phyloP scores from a whole-genome alignment of 2,113 vertebrate species.

The Brachypodius melanocephalos region DNA sequence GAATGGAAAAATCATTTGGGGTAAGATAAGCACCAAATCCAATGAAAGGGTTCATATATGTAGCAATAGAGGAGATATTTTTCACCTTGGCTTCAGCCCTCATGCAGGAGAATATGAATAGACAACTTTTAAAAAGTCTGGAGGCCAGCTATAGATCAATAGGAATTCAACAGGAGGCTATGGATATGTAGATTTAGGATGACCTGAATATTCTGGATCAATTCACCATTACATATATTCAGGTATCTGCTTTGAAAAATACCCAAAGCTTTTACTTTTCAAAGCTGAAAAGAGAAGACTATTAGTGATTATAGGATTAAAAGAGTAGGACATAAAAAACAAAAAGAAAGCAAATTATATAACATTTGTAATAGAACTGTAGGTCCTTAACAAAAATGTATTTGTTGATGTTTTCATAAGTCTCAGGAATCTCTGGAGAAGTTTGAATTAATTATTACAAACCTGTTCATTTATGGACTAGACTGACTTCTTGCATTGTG shows the following conservation, averaged over 20 bases:
- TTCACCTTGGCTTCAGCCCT: background rate
- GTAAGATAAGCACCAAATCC: background rate
- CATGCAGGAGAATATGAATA: background rate
- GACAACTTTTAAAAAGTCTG: background rate
- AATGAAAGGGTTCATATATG: background rate
- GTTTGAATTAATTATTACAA: background rate
- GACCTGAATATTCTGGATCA: background rate
- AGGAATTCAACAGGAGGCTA: background rate
- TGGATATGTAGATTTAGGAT: background rate
- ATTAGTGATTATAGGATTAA: background rate
- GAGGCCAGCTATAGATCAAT: background rate
- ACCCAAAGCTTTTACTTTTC: background rate
- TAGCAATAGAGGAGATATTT: background rate
- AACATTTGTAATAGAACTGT: background rate
- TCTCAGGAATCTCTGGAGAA: background rate
- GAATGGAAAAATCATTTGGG: background rate
- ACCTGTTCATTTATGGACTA: background rate
- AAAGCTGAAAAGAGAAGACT: background rate
- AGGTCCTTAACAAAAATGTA: background rate
- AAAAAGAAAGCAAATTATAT: background rate
- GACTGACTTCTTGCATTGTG: background rate
- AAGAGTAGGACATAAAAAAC: background rate
- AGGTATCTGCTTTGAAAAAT: background rate
- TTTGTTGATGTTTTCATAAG: accelerated
- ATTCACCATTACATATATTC: background rate